These are phyloP conservation scores for Porphyrio hochstetteri DNA, from an alignment of 2,113 vertebrate genomes.

Conservation along the genomic window DNA sequence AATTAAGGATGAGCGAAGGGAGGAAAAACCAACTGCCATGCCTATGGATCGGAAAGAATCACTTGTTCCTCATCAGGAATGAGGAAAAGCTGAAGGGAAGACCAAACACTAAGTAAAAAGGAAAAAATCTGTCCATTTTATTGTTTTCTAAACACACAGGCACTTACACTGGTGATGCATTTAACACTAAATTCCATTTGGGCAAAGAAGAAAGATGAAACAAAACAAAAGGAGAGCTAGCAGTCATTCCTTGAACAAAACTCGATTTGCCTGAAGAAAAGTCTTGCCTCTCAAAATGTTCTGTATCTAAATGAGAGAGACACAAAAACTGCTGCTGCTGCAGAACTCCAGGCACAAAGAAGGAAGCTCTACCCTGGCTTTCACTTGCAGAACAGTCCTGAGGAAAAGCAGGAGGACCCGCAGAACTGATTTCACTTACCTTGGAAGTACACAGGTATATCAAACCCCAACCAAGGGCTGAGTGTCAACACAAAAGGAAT, in stretches of 20 bases:
- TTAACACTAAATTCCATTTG: background rate
- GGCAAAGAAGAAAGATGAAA: background rate
- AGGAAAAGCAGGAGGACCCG: background rate
- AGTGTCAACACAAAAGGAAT: background rate
- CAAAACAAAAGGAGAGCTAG: background rate
- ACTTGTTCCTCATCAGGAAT: background rate
- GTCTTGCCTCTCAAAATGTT: background rate
- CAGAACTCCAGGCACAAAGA: background rate
- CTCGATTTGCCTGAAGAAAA: background rate
- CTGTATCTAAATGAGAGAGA: background rate
- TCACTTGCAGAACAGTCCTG: background rate
- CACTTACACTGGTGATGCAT: background rate
- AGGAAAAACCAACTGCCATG: background rate
- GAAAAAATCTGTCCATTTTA: background rate
- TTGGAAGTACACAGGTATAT: background rate
- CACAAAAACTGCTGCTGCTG: background rate
- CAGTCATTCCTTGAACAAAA: background rate
- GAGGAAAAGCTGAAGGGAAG: background rate
- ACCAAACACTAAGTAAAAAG: background rate
- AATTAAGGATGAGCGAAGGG: background rate
- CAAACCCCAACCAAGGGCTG: fast-evolving
- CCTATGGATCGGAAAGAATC: background rate
- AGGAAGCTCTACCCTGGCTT: background rate
- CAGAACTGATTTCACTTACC: background rate
- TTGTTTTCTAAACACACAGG: background rate